Evolutionary conservation across 2,797 vertebrate genomes (phyloP).

Genomic region (Syngnathus acus): DNA sequence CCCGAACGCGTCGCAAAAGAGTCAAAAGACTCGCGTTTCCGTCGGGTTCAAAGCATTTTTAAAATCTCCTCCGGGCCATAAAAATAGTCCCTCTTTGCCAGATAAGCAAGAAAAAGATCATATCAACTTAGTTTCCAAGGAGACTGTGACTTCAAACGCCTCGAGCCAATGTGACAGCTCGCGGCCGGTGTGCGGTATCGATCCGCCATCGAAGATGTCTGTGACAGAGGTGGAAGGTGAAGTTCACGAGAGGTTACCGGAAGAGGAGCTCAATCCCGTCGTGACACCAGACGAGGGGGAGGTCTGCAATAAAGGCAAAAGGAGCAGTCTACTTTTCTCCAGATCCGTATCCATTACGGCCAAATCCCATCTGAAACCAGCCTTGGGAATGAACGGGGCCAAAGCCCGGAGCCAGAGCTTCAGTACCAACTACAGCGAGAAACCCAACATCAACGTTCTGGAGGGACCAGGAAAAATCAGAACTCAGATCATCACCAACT

Average conservation of each 20-base stretch:
- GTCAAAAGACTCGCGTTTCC: slow-evolving; percentile 76
- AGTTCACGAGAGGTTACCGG: slow-evolving; percentile 35
- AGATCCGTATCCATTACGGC: slow-evolving; percentile 77
- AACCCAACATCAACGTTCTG: slow-evolving; percentile 54
- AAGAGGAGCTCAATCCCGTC: slow-evolving; percentile 37
- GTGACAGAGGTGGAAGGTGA: slow-evolving; percentile 46
- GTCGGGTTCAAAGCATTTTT: slow-evolving; percentile 80
- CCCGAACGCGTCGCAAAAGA: slow-evolving; percentile 65
- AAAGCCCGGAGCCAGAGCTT: slow-evolving; percentile 93
- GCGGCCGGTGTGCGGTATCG: slow-evolving; percentile 22
- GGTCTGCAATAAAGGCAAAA: slow-evolving; percentile 55
- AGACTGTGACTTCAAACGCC: slow-evolving; percentile 56
- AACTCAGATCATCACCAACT: slow-evolving; percentile 91
- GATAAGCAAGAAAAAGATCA: slow-evolving; percentile 88
- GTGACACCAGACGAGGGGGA: slow-evolving; percentile 35
- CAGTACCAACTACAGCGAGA: slow-evolving; percentile 76
- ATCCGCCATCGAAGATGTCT: slow-evolving; percentile 40
- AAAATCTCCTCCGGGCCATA: slow-evolving; percentile 77
- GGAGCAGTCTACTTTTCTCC: slow-evolving; percentile 71
- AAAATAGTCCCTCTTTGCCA: slow-evolving; percentile 71
- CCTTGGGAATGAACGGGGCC: slow-evolving; percentile 87
- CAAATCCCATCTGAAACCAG: slow-evolving; percentile 83
- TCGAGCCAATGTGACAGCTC: slow-evolving; percentile 53
- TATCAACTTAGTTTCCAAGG: slow-evolving; percentile 81
- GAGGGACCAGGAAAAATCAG: slow-evolving; percentile 76